These are phyloP conservation scores for human (Homo sapiens) DNA, from an alignment of 2,113 vertebrate species.

Conservation along the genomic window GRCh38 chr18:72882001-72882500, in stretches of 20 bases:
- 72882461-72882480: background rate
- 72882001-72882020: background rate
- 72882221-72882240: background rate
- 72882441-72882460: background rate
- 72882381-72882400: background rate
- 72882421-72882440: background rate
- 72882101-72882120: background rate
- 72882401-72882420: background rate
- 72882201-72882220: background rate
- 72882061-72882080: background rate
- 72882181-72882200: background rate
- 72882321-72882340: background rate
- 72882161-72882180: background rate
- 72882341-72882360: background rate
- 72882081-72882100: background rate
- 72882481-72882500: background rate
- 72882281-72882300: background rate
- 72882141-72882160: background rate
- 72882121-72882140: background rate
- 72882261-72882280: background rate
- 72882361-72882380: background rate
- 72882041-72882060: rapidly evolving
- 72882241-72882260: background rate
- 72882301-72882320: background rate
- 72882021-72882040: background rate